Conservation (phyloP, 92 coral and sea anemone species). For the Porites divaricata region DNA sequence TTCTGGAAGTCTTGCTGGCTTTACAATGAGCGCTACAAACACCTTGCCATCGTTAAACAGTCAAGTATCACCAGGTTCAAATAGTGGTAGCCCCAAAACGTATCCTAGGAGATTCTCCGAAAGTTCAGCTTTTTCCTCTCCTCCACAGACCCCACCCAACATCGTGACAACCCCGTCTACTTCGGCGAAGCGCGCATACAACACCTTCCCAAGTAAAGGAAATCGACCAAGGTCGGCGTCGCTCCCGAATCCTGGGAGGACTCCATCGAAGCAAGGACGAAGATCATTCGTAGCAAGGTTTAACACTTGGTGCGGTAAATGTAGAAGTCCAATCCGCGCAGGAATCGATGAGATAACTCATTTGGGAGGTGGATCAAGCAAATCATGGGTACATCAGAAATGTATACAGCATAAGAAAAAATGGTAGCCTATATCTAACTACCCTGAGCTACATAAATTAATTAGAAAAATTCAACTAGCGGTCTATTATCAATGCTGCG, state of each 20-base stretch:
- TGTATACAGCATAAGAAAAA: neutral
- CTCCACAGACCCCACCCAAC: slow-evolving; percentile 22
- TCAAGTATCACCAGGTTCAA: slow-evolving; percentile 4
- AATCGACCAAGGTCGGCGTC: slow-evolving; percentile 1
- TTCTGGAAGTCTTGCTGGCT: neutral
- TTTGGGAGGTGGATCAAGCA: neutral
- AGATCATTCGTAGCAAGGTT: slow-evolving; percentile 25
- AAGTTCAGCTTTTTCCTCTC: neutral
- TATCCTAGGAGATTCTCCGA: neutral
- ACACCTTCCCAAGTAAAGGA: slow-evolving; percentile 5
- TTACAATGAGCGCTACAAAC: neutral
- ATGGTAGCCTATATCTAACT: neutral
- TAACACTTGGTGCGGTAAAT: neutral
- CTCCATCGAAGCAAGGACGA: slow-evolving; percentile 15
- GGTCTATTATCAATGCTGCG: too few species aligned
- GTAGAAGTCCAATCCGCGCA: slow-evolving; percentile 37
- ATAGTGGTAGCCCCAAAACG: neutral
- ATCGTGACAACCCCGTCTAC: neutral
- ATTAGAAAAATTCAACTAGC: too few species aligned
- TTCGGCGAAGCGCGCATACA: neutral
- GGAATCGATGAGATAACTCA: slow-evolving; percentile 19
- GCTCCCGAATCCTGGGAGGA: slow-evolving; percentile 1
- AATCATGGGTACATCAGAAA: slow-evolving; percentile 36
- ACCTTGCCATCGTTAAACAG: neutral
- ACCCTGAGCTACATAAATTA: too few species aligned